Base-by-base conservation (phyloP, 1,140 invertebrate species). In the Phymastichus coffea region DNA sequence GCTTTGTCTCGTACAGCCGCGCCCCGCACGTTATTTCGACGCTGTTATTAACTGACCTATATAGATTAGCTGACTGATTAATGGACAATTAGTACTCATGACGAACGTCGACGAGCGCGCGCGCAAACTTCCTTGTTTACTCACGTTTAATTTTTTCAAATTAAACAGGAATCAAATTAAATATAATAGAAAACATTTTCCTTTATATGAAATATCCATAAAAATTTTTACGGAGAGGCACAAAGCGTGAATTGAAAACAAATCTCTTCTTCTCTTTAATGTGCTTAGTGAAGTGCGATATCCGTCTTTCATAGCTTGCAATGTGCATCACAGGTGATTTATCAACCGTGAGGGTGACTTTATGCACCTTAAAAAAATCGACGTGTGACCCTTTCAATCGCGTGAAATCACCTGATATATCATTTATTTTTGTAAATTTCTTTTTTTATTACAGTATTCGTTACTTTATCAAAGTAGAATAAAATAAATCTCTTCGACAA, bases 401-500 rank as follows among this genome's bases (percentile, higher is more conserved):
- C 61, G 57, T 60, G 55, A 48, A 47, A 61, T 43, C 19, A 15
- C 22, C 53, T 59, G 68, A 12, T 37, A 9, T 25, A 38, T 48
- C 0, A 26, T 4, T 35, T 44, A 19, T 20, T 35, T 33, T 48
- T n/a, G n/a, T n/a, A n/a, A n/a, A n/a, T 26, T n/a, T 14, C 28
- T 46, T 46, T n/a, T 33, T 48, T 33, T 33, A 48, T 8, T 63
- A 71, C 64, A 72, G 66, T n/a, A n/a, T 70, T 72, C 66, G 64
- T 72, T 72, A 68, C 66, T 66, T 59, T 69, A 68, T 61, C 67
- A 75, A 70, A 68, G 70, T 67, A 69, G 71, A 76, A 61, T 60
- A 64, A 76, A 76, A 78, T 75, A 78, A 75, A 78, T 79, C 70
- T 76, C 66, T 71, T 64, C 66, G 69, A 67, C 68, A 73, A 73